Evolutionary conservation across 2,888 invertebrate species (phyloP), one percentile per base, ranked within the genome.

Genomic region (Acleris literana): DNA sequence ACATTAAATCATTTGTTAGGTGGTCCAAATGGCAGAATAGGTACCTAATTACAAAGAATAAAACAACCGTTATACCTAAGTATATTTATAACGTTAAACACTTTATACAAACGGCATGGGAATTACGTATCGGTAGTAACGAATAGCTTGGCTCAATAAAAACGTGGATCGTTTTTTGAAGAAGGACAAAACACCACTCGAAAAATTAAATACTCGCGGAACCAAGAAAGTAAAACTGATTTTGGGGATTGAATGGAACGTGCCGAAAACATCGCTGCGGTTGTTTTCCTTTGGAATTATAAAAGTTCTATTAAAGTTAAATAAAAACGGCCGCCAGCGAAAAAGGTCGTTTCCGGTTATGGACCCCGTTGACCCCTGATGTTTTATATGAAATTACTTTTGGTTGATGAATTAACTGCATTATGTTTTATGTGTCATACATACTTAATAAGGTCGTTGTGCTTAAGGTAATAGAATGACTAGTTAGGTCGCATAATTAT

Each of bases 261-360:
- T 49, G 58, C 49, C 49, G 46, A 46, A 46, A 33, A 46, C 58
- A 59, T 18, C 29, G 33, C 33, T 4, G 20, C n/a, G 5, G 29
- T 13, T 58, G 9, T 49, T 33, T 46, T 48, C 22, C 44, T 49
- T 33, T 11, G 58, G 46, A 29, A 20, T 49, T 58, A 49, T 17
- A 11, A 58, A 29, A 48, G 48, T 58, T 58, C 29, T 1, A 56
- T 29, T n/a, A 5, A 57, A 57, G 46, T 57, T 57, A 46, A 29
- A 58, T 48, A 48, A 48, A 58, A 59, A 59, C 7, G 18, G 29
- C 57, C 57, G 16, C 48, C 2, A 5, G 5, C 17, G 33, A 29
- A 33, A 29, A 48, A 29, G 29, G 48, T 18, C 29, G 18, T 18
- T 29, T 58, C 48, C 48, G 57, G 22, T 58, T 11, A 58, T 29